Evolutionary conservation across 1,140 invertebrate genomes (phyloP), one percentile per base, ranked within the genome.

Genomic region (Drosophila lacteicornis): DNA sequence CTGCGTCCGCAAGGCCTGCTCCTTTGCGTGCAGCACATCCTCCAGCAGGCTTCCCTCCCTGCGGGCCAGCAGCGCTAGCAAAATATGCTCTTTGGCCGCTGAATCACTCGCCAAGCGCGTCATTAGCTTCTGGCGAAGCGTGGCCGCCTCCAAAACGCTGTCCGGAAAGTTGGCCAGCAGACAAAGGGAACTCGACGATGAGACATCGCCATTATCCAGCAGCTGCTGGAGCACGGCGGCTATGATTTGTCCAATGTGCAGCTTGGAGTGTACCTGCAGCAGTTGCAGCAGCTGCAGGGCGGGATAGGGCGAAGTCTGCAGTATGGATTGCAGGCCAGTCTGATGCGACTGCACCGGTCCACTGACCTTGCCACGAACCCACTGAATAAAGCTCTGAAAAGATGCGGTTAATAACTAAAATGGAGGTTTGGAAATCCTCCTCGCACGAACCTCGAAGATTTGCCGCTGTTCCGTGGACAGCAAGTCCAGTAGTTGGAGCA

Each of bases 101-200:
- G 66, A 57, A 3, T 77, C 59, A 65, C 15, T 19, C 9, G 46
- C 33, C 3, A 91, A 25, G 0, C 68, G 63, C 2, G 77, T 51
- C 15, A 53, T 19, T 1, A 91, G 51, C 9, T 68, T 74, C 27
- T 79, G 50, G 6, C 80, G 78, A 30, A 91, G 38, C 1, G 75
- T 55, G 27, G 61, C 27, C 12, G 71, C 65, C 25, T 77, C 71
- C 25, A 91, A 36, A 49, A 88, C 58, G 42, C 42, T 47, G 12
- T 57, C 65, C 1, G 88, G 84, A 62, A 91, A 68, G 42, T 88
- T 91, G 1, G 80, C 83, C n/a, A 91, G 43, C 27, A 91, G 46
- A 75, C 76, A 88, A 62, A 91, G 76, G 5, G 80, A 68, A 5
- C 55, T 59, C 17, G 79, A 36, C 36, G 69, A 75, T 30, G 56